Evolutionary conservation across 2,113 vertebrate genomes (phyloP).

Genomic region (Brienomyrus longianalis): DNA sequence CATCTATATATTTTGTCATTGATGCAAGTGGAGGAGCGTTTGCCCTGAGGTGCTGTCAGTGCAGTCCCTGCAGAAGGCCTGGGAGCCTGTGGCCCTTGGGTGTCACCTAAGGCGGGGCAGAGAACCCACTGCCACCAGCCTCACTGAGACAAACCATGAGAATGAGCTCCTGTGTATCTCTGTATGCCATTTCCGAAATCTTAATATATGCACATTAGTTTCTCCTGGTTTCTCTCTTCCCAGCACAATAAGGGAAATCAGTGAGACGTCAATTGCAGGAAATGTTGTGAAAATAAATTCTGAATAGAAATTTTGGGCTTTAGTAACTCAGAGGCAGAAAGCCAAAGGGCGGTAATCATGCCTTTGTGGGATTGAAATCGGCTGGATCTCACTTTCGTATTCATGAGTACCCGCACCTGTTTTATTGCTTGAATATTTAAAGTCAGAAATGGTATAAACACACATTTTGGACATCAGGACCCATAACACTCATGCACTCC

Average conservation of each 20-base stretch:
- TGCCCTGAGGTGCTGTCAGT: background rate
- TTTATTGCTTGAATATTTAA: background rate
- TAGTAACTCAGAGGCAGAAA: slow-evolving; percentile 1
- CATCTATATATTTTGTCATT: background rate
- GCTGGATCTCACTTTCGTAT: background rate
- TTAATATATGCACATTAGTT: background rate
- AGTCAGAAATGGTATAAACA: background rate
- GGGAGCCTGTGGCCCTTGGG: background rate
- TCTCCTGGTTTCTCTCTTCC: background rate
- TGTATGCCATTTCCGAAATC: background rate
- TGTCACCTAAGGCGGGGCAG: background rate
- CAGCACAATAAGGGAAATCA: background rate
- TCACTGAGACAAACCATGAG: background rate
- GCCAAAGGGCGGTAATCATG: slow-evolving; percentile 7
- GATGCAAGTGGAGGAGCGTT: background rate
- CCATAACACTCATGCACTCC: background rate
- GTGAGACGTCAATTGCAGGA: slow-evolving; percentile 1
- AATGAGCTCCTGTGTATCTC: background rate
- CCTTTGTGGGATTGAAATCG: background rate
- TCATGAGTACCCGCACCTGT: background rate
- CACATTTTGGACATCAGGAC: background rate
- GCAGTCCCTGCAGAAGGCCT: background rate
- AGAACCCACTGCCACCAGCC: background rate
- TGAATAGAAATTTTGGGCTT: slow-evolving; percentile 9
- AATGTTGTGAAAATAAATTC: background rate